A percentile compares a stretch with the other conserved stretches of the same genome.
Conservation (phyloP, 2,797 vertebrate genomes). For the Hypotaenidia okinawae region DNA sequence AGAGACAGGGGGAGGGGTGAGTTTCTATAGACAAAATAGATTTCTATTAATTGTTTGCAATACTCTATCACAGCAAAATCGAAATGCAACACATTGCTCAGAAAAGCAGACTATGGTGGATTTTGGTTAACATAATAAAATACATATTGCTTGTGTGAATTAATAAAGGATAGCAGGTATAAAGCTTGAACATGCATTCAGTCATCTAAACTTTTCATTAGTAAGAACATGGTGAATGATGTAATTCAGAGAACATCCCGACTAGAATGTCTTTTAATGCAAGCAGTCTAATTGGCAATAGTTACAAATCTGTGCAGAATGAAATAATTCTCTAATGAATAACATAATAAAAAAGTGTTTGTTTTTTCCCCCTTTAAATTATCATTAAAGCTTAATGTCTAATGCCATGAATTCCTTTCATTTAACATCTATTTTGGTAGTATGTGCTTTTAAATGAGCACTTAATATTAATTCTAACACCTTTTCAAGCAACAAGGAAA, state of each 20-base stretch:
- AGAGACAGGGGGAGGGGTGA: neutral
- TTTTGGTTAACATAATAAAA: conserved; percentile 33
- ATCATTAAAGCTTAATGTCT: conserved; percentile 59
- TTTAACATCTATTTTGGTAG: conserved; percentile 41
- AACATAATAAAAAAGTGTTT: conserved; percentile 50
- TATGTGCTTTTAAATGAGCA: conserved; percentile 48
- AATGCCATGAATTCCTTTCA: conserved; percentile 53
- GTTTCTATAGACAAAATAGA: neutral
- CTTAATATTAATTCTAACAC: conserved; percentile 60
- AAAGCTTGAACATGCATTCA: conserved; percentile 5
- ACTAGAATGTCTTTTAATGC: conserved; percentile 42
- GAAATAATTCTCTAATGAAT: conserved; percentile 60
- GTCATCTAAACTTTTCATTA: conserved; percentile 59
- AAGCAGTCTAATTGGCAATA: conserved; percentile 42
- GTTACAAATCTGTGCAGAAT: conserved; percentile 36
- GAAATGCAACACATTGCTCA: neutral
- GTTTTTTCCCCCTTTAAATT: conserved; percentile 38
- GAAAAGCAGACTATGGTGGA: conserved; percentile 11
- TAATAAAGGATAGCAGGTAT: neutral
- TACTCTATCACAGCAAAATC: neutral
- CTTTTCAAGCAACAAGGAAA: conserved; percentile 50
- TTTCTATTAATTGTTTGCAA: neutral
- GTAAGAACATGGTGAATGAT: conserved; percentile 13
- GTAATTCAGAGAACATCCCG: conserved; percentile 35
- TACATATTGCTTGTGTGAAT: neutral